Conservation (phyloP, 1,140 invertebrate species). For the Oreohelix idahoensis region DNA sequence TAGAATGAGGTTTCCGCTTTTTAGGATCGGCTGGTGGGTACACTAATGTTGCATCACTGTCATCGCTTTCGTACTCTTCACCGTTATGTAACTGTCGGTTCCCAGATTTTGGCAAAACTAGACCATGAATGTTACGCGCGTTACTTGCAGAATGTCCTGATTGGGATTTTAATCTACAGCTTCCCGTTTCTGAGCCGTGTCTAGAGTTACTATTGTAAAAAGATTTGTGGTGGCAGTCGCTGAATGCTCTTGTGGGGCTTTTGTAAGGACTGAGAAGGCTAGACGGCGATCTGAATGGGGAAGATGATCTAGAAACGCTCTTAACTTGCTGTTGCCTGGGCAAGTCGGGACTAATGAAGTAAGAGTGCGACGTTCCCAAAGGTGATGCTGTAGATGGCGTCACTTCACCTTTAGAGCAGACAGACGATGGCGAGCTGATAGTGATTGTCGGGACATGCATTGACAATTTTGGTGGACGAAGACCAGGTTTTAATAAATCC, state of each 20-base stretch:
- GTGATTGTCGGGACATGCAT: background rate
- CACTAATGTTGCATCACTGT: slow-evolving; percentile 25
- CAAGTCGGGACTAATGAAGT: slow-evolving; percentile 21
- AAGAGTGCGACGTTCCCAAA: background rate
- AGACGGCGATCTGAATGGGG: slow-evolving; percentile 12
- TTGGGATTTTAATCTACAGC: background rate
- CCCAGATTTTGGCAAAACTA: background rate
- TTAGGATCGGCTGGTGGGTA: slow-evolving; percentile 1
- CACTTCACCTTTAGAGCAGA: background rate
- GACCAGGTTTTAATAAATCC: background rate
- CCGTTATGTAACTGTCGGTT: background rate
- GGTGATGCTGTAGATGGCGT: slow-evolving; percentile 1
- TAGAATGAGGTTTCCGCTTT: no score
- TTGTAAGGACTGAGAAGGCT: slow-evolving; percentile 20
- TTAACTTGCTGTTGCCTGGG: background rate
- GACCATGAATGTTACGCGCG: background rate
- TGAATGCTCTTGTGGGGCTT: background rate
- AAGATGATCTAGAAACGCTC: background rate
- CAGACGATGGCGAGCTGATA: slow-evolving; percentile 13
- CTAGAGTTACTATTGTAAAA: background rate
- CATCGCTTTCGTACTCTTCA: slow-evolving; percentile 30
- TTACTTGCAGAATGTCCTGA: background rate
- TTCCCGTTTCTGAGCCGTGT: background rate
- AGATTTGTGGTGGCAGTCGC: background rate
- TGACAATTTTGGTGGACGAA: background rate